A percentile compares a stretch with the other conserved stretches of the same genome.
Conservation (phyloP, 2,113 vertebrate genomes). For the Numida meleagris region DNA sequence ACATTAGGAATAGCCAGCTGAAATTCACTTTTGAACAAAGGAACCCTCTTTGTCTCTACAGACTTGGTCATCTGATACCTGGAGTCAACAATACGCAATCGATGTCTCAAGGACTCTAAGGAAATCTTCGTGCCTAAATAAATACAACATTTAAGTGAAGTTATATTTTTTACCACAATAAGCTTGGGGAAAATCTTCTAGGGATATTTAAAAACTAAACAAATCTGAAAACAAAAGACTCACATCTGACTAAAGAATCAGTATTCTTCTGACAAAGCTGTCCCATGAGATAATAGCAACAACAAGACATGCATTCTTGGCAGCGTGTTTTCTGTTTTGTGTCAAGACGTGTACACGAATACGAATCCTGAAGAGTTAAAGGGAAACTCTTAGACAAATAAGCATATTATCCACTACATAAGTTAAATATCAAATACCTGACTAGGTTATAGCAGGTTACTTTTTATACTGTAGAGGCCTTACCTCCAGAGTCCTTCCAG, state of each 20-base stretch:
- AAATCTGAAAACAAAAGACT: neutral
- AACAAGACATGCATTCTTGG: slow-evolving; percentile 81
- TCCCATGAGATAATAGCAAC: slow-evolving; percentile 81
- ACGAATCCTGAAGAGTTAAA: slow-evolving; percentile 73
- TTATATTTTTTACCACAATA: neutral
- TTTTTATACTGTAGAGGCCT: neutral
- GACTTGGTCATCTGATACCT: slow-evolving; percentile 58
- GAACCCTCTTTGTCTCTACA: slow-evolving; percentile 23
- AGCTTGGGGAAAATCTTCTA: neutral
- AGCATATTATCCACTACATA: neutral
- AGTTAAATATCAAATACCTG: neutral
- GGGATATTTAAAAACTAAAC: neutral
- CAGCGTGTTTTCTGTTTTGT: slow-evolving; percentile 83
- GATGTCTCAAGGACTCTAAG: slow-evolving; percentile 78
- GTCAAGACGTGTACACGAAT: slow-evolving; percentile 77
- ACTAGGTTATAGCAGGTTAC: neutral
- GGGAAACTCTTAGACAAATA: neutral
- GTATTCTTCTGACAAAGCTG: slow-evolving; percentile 84
- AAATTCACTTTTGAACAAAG: slow-evolving; percentile 80
- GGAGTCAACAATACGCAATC: slow-evolving; percentile 65
- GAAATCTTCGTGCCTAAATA: slow-evolving; percentile 78
- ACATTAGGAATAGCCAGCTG: slow-evolving; percentile 84
- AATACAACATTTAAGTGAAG: neutral
- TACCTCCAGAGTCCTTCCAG: slow-evolving; percentile 74
- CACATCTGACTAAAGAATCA: slow-evolving; percentile 85